These are phyloP conservation scores for Oophaga pumilio DNA, from an alignment of 2,113 vertebrate genomes.

Conservation along the genomic window DNA sequence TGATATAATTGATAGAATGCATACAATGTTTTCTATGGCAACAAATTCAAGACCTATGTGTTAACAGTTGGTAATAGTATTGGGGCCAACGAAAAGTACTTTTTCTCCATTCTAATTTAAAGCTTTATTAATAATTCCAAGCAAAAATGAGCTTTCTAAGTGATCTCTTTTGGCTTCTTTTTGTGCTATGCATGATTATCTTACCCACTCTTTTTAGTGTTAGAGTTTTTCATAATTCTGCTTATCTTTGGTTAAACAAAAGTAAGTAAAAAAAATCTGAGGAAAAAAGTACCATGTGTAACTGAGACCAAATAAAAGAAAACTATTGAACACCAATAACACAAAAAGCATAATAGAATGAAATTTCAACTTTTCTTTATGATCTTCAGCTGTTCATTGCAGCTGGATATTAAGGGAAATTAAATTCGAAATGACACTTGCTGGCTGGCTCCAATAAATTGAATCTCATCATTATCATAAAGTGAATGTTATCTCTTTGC, in stretches of 20 bases:
- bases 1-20: constrained; percentile 23
- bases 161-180: too few species aligned
- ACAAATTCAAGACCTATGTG: background rate
- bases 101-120: background rate
- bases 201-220: too few species aligned
- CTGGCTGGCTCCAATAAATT: constrained; percentile 19
- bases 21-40: background rate
- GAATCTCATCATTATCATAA: constrained; percentile 42
- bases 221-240: too few species aligned
- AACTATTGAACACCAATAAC: background rate
- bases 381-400: background rate
- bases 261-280: background rate
- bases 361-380: background rate
- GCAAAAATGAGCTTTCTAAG: too few species aligned
- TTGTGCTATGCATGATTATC: too few species aligned
- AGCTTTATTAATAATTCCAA: too few species aligned
- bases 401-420: background rate
- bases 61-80: background rate
- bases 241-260: background rate
- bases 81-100: background rate
- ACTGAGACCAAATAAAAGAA: background rate
- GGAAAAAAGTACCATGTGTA: background rate
- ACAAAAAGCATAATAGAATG: background rate
- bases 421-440: background rate
- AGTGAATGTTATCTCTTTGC: constrained; percentile 24